Evolutionary conservation across 2,888 invertebrate genomes (phyloP).

Genomic region (Rotaria socialis): DNA sequence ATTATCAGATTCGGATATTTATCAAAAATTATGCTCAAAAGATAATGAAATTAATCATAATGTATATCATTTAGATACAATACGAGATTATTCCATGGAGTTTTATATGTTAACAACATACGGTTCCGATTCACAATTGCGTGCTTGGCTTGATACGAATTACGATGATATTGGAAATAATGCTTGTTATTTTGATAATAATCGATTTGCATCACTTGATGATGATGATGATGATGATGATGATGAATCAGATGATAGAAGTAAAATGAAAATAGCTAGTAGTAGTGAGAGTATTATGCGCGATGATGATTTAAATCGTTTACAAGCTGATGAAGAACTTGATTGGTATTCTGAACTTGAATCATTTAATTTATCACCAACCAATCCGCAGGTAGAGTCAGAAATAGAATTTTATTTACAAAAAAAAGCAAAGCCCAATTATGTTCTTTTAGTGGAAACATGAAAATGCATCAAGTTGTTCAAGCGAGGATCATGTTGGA

Average conservation of each 20-base stretch:
- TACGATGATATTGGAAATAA: not conserved
- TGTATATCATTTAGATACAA: constrained; percentile 35
- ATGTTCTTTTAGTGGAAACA: constrained; percentile 27
- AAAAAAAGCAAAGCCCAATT: too few relatives aligned
- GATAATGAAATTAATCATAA: constrained; percentile 34
- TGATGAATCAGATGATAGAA: not conserved
- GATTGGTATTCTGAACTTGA: constrained; percentile 35
- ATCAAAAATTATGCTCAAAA: constrained; percentile 34
- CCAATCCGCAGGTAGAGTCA: not conserved
- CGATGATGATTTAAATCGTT: not conserved
- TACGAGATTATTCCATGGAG: constrained; percentile 33
- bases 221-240: not conserved
- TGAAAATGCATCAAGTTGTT: not conserved
- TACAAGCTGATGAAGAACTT: constrained; percentile 17
- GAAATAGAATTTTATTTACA: too few relatives aligned
- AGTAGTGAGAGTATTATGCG: not conserved
- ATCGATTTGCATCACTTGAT: not conserved
- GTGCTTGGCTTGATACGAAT: not conserved
- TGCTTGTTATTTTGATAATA: constrained; percentile 2
- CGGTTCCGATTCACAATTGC: constrained; percentile 26
- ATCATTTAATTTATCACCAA: not conserved
- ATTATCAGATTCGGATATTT: constrained; percentile 20
- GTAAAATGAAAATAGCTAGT: not conserved
- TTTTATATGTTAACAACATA: constrained; percentile 35
- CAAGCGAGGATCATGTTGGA: constrained; percentile 4